Conservation (phyloP, 2,888 invertebrate genomes). For the Gari tellinella region DNA sequence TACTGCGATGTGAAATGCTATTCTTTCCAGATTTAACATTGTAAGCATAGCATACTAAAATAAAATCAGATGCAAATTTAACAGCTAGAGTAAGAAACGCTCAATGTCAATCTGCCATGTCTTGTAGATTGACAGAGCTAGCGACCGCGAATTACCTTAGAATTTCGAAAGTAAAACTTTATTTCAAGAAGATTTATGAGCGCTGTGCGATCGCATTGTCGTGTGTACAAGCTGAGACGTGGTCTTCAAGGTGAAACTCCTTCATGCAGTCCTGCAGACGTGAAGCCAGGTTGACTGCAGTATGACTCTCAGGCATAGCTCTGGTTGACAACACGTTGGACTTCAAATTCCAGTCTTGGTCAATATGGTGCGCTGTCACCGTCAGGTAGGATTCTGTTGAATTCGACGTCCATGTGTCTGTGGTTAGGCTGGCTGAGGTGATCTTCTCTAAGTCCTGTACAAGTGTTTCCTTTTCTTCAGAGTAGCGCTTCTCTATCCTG, state of each 20-base stretch:
- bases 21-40: no score
- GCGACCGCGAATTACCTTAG: no score
- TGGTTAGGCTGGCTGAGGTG: conserved; percentile 8
- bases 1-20: no score
- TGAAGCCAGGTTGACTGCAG: not conserved
- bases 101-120: no score
- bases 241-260: conserved; percentile 21
- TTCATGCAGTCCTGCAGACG: not conserved
- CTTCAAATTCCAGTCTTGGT: conserved; percentile 1
- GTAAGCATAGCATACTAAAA: no score
- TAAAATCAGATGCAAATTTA: no score
- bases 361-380: conserved; percentile 20
- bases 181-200: no score
- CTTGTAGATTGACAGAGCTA: no score
- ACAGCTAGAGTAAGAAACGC: no score
- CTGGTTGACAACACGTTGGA: conserved; percentile 11
- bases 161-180: no score
- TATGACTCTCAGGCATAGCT: conserved; percentile 9
- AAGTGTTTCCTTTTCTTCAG: conserved; percentile 6
- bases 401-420: conserved; percentile 25
- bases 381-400: conserved; percentile 25
- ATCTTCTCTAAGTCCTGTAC: not conserved
- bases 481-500: conserved; percentile 8
- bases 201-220: no score
- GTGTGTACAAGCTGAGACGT: conserved; percentile 15